Percentiles rank a stretch among this genome's conserved stretches.
phyloP scores from a whole-genome alignment of 2,797 vertebrate genomes.

The Lepilemur ruficaudatus region DNA sequence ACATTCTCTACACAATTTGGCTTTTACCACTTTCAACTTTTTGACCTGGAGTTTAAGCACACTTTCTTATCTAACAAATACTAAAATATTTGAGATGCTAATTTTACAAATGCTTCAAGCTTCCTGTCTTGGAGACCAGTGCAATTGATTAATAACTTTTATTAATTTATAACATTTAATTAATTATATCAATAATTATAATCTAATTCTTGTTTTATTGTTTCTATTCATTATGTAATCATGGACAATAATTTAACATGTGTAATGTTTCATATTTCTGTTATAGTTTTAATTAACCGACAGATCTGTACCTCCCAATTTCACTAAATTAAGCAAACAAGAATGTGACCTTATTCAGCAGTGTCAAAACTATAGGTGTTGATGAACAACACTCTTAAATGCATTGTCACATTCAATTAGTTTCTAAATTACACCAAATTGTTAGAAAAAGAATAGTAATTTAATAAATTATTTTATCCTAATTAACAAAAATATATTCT shows the following conservation, averaged over 20 bases:
- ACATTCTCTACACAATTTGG: background rate
- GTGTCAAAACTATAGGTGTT: background rate
- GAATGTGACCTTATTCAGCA: background rate
- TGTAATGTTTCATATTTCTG: conserved; percentile 13
- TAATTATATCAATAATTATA: conserved; percentile 11
- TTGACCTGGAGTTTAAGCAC: background rate
- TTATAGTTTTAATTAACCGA: conserved; percentile 60
- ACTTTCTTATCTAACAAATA: background rate
- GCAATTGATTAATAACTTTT: conserved; percentile 52
- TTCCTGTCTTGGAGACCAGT: background rate
- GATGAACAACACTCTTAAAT: background rate
- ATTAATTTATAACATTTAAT: conserved; percentile 63
- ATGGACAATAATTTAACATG: background rate
- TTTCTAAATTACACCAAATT: background rate
- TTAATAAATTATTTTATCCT: background rate
- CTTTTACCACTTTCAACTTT: background rate
- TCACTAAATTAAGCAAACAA: conserved; percentile 42
- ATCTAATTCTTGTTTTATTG: background rate
- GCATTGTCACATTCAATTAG: conserved; percentile 13
- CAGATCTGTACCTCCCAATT: conserved; percentile 14
- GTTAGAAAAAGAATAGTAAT: conserved; percentile 34
- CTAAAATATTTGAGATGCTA: background rate
- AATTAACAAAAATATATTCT: background rate
- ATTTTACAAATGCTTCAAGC: background rate
- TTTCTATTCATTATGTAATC: conserved; percentile 38